Evolutionary conservation across 1,140 invertebrate species (phyloP).

Genomic region (Chrysomallon squamiferum): DNA sequence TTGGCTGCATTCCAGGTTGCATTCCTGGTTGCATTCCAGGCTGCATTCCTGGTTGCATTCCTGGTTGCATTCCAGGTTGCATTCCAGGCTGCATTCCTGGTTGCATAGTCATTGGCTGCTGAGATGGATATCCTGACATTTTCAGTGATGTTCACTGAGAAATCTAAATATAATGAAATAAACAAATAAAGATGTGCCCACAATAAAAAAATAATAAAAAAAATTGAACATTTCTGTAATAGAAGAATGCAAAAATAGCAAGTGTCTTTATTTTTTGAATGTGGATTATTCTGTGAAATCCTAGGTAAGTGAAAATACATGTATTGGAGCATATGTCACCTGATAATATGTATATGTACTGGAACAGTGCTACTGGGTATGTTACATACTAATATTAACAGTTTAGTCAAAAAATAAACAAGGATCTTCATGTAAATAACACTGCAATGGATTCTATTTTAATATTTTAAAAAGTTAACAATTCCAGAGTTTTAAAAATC

Average conservation of each 20-base stretch:
- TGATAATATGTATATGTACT: background rate
- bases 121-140: slow-evolving; percentile 8
- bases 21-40: slow-evolving; percentile 14
- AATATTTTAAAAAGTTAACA: too few species aligned
- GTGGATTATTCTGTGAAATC: background rate
- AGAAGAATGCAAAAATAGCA: too few species aligned
- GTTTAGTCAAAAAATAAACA: too few species aligned
- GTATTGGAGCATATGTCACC: background rate
- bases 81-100: background rate
- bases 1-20: slow-evolving; percentile 11
- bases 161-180: background rate
- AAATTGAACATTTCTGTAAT: background rate
- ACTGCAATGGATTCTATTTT: too few species aligned
- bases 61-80: too few species aligned
- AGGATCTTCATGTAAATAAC: too few species aligned
- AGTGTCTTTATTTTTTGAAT: background rate
- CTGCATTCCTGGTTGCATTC: background rate
- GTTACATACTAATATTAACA: too few species aligned
- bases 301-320: background rate
- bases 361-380: background rate
- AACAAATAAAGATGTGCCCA: background rate
- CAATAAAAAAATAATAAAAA: background rate
- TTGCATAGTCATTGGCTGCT: slow-evolving; percentile 6
- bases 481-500: too few species aligned
- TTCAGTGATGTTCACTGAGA: background rate